Evolutionary conservation across 2,888 invertebrate genomes (phyloP).

Genomic region (Himalopsyche tibetana): DNA sequence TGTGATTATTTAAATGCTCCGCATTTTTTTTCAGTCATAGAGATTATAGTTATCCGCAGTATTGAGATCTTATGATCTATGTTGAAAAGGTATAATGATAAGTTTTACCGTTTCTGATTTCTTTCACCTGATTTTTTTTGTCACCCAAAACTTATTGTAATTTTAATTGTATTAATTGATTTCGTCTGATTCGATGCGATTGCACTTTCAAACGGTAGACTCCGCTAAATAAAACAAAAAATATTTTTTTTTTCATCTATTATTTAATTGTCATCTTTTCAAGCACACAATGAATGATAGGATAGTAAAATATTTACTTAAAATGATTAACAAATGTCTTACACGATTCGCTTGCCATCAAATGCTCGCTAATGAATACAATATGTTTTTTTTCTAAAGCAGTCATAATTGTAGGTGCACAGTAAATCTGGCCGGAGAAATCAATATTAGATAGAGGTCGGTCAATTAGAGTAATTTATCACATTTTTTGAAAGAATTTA

Average conservation of each 20-base stretch:
- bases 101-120: not conserved
- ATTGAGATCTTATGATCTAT: not conserved
- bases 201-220: not conserved
- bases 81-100: not conserved
- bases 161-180: slow-evolving; percentile 17
- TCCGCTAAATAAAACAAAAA: slow-evolving; percentile 39
- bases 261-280: slow-evolving; percentile 53
- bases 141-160: not conserved
- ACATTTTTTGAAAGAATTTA: slow-evolving; percentile 35
- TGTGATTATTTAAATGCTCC: slow-evolving; percentile 37
- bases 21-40: not conserved
- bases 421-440: slow-evolving; percentile 20
- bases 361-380: slow-evolving; percentile 22
- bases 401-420: slow-evolving; percentile 13
- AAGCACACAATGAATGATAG: slow-evolving; percentile 63
- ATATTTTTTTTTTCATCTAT: slow-evolving; percentile 28
- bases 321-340: slow-evolving; percentile 59
- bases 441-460: slow-evolving; percentile 5
- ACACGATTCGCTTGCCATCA: slow-evolving; percentile 36
- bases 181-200: not conserved
- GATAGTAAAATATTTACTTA: slow-evolving; percentile 60
- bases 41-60: too few species aligned
- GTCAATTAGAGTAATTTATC: slow-evolving; percentile 19
- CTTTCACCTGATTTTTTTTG: too few species aligned
- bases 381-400: not conserved